phyloP scores from a whole-genome alignment of 2,888 invertebrate species.

The Hyppa rectilinea region DNA sequence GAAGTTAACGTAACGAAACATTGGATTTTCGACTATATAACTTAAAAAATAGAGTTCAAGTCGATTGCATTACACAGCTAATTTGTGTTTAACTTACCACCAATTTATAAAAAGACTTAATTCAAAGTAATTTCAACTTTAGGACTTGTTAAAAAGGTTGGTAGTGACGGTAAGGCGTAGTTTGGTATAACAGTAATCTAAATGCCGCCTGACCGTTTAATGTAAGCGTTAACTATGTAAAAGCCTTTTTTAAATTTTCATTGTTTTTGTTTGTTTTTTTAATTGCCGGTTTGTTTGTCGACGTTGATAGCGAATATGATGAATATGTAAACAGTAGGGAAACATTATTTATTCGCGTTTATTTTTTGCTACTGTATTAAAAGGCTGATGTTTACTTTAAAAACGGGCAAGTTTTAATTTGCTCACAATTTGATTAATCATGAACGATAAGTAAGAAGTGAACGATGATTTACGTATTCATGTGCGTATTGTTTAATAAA shows the following conservation, averaged over 20 bases:
- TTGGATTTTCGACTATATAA: conserved; percentile 11
- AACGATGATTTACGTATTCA: no score
- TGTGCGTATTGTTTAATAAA: no score
- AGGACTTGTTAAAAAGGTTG: background rate
- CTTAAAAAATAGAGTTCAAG: background rate
- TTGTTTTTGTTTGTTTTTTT: conserved; percentile 65
- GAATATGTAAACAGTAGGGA: conserved; percentile 30
- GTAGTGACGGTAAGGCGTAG: background rate
- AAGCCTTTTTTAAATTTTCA: conserved; percentile 61
- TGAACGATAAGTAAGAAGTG: no score
- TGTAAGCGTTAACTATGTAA: conserved; percentile 67
- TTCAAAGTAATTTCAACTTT: conserved; percentile 16
- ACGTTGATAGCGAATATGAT: conserved; percentile 42
- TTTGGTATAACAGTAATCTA: conserved; percentile 62
- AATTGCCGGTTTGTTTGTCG: conserved; percentile 58
- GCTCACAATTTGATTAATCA: background rate
- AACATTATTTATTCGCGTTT: conserved; percentile 13
- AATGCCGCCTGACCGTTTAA: conserved; percentile 66
- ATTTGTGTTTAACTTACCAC: conserved; percentile 42
- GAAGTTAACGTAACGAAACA: background rate
- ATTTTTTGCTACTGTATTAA: conserved; percentile 1
- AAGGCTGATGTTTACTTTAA: background rate
- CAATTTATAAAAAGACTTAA: conserved; percentile 6
- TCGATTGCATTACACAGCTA: background rate
- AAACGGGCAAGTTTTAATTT: background rate